These are phyloP conservation scores for Choristoneura rosaceana DNA, from an alignment of 2,888 invertebrate genomes.

Conservation along the genomic window DNA sequence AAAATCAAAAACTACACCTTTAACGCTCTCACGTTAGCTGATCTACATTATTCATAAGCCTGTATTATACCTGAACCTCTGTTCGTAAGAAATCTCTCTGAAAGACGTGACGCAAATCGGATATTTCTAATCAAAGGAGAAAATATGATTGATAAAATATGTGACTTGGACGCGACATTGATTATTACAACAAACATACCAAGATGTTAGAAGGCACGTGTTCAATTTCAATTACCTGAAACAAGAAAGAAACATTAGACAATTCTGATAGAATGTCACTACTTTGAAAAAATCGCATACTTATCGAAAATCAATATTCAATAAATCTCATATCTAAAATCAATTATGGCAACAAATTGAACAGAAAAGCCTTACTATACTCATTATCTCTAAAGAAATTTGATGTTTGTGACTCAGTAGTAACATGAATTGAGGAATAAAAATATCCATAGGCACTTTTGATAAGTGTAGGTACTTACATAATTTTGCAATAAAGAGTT, in stretches of 20 bases:
- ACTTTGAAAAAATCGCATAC: too few relatives aligned
- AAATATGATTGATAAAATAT: constrained; percentile 22
- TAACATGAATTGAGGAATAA: too few relatives aligned
- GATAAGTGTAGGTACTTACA: too few relatives aligned
- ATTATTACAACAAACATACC: background rate
- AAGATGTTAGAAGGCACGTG: background rate
- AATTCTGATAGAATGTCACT: background rate
- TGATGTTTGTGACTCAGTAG: too few relatives aligned
- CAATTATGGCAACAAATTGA: too few relatives aligned
- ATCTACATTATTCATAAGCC: constrained; percentile 35
- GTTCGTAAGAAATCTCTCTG: constrained; percentile 7
- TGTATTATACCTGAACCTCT: constrained; percentile 25
- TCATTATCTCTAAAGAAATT: too few relatives aligned
- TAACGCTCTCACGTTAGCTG: constrained; percentile 9
- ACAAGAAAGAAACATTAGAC: constrained; percentile 1
- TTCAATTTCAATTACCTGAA: constrained; percentile 28
- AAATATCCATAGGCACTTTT: too few relatives aligned
- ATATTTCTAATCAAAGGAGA: constrained; percentile 35
- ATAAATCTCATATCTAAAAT: too few relatives aligned
- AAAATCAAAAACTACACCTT: background rate
- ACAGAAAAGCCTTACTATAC: too few relatives aligned
- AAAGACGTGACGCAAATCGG: constrained; percentile 27
- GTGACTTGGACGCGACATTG: constrained; percentile 8
- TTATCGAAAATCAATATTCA: too few relatives aligned
- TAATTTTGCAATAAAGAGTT: too few relatives aligned